Evolutionary conservation across 2,113 vertebrate genomes (phyloP).

Genomic region (Phrynocephalus versicolor): DNA sequence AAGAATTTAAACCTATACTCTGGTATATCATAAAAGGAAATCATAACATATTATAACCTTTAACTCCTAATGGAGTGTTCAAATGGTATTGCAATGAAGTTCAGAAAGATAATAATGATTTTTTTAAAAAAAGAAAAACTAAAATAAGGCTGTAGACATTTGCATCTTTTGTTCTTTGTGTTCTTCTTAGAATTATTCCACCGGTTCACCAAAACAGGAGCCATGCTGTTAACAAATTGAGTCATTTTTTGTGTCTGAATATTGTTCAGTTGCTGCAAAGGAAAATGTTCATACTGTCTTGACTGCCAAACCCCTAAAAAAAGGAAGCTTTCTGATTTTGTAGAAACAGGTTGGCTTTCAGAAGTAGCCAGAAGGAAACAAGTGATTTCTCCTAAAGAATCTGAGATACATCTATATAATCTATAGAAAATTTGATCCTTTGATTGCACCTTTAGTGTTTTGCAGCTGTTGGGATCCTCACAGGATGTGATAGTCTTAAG

Average conservation of each 20-base stretch:
- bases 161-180: background rate
- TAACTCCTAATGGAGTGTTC: background rate
- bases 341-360: no score
- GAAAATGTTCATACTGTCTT: conserved; percentile 18
- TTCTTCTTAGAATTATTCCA: background rate
- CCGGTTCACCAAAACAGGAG: background rate
- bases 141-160: background rate
- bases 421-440: conserved; percentile 25
- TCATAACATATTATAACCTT: background rate
- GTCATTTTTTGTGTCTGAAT: conserved; percentile 35
- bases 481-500: conserved; percentile 30
- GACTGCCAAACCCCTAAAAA: conserved; percentile 33
- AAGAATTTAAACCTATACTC: background rate
- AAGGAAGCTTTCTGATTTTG: background rate
- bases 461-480: conserved; percentile 56
- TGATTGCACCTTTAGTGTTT: background rate
- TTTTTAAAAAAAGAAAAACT: background rate
- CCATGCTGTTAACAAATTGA: conserved; percentile 56
- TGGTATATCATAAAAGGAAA: no score
- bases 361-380: conserved; percentile 26
- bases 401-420: background rate
- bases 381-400: conserved; percentile 35
- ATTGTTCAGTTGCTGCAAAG: conserved; percentile 28
- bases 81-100: background rate
- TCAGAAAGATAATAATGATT: background rate